Percentiles rank a stretch among this genome's conserved stretches.
These are phyloP conservation scores for Spodoptera picta DNA, from an alignment of 2,888 invertebrate species.

Conservation along the genomic window DNA sequence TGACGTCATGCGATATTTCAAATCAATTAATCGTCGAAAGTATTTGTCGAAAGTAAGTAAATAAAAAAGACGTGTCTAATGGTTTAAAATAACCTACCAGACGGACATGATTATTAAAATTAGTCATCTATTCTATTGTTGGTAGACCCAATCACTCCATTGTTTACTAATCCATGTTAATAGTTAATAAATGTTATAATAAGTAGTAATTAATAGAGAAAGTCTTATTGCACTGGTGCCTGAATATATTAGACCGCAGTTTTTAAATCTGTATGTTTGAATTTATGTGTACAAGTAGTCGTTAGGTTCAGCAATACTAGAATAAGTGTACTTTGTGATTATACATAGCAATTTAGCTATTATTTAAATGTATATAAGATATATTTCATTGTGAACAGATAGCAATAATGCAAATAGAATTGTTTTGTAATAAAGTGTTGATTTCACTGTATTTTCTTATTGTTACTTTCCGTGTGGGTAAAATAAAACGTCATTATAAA, in stretches of 20 bases:
- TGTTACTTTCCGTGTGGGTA: background rate
- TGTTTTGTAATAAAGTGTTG: constrained; percentile 19
- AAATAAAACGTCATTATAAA: constrained; percentile 66
- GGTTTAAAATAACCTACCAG: too few relatives aligned
- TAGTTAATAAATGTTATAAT: background rate
- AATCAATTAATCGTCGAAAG: too few relatives aligned
- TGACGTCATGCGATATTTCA: too few relatives aligned
- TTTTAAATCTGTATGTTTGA: constrained; percentile 36
- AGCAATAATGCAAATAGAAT: constrained; percentile 31
- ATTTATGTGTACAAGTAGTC: constrained; percentile 22
- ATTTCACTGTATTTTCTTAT: constrained; percentile 15
- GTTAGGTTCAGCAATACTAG: constrained; percentile 13
- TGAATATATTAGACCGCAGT: constrained; percentile 32
- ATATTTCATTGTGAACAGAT: constrained; percentile 10
- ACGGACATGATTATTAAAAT: too few relatives aligned
- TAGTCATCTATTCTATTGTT: too few relatives aligned
- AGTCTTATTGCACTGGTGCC: constrained; percentile 51
- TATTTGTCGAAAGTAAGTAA: too few relatives aligned
- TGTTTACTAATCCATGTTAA: background rate
- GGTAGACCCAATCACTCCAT: background rate
- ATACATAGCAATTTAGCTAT: constrained; percentile 19
- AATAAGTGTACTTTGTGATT: constrained; percentile 36
- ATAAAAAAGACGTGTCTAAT: too few relatives aligned
- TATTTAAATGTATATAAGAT: constrained; percentile 17
- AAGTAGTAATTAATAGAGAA: constrained; percentile 30